These are phyloP conservation scores for Halcyon smyrnensis DNA, from an alignment of 2,797 vertebrate species.

Conservation along the genomic window DNA sequence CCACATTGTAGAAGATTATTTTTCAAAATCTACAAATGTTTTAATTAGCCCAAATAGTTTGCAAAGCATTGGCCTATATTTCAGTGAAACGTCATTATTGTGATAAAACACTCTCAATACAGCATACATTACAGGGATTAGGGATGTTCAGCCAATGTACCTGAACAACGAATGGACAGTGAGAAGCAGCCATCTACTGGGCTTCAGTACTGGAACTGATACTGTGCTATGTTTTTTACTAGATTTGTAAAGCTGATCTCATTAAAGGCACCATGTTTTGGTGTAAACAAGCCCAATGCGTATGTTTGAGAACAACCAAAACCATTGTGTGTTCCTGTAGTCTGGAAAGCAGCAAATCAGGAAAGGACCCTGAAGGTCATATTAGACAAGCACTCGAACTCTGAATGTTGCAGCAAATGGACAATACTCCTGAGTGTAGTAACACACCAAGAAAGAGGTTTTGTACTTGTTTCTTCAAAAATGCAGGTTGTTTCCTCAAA, in stretches of 20 bases:
- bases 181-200: neutral
- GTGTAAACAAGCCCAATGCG: neutral
- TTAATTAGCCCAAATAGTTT: neutral
- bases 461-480: neutral
- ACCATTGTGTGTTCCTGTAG: neutral
- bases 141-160: neutral
- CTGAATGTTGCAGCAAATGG: neutral
- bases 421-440: accelerated
- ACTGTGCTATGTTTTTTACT: neutral
- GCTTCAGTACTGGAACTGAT: neutral
- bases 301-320: neutral
- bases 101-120: neutral
- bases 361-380: neutral
- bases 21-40: neutral
- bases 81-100: neutral
- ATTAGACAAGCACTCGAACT: neutral
- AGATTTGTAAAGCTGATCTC: neutral
- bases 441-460: neutral
- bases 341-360: neutral
- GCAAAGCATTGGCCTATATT: neutral
- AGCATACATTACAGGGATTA: neutral
- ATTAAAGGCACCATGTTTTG: neutral
- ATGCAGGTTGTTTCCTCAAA: neutral
- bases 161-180: neutral
- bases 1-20: neutral